Base-by-base conservation (phyloP, 2,113 vertebrate species). In the Poecilia latipinna region DNA sequence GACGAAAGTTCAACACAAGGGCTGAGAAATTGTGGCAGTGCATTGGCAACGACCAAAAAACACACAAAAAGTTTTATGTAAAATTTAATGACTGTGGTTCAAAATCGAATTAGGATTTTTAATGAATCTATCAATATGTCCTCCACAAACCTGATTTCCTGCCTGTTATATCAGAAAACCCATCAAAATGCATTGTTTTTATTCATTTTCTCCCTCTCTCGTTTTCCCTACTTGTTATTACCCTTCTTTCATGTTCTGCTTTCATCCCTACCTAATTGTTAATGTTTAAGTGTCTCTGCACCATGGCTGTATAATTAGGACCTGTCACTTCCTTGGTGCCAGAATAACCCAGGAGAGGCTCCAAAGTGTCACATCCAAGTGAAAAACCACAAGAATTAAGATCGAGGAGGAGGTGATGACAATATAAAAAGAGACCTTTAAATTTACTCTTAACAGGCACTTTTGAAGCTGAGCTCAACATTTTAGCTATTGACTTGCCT, bases 261-360 rank as follows among this genome's bases (percentile, higher is more conserved):
- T 89, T 86, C 82, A 87, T 90, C 70, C 61, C 74, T 31, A 71
- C 61, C 51, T 85, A 89, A 90, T 86, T 90, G 85, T 78, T 89
- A 69, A 85, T 86, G 85, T 86, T 87, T 83, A 90, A 87, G 84
- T 64, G 79, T 84, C 73, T 80, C 29, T 71, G 77, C 35, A 76
- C 60, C 68, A 31, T 65, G 77, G 84, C 87, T 86, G 75, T 76
- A 87, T 92, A 90, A 93, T 93, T 90, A 89, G 77, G 77, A 67
- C 84, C 73, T 84, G 89, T 89, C 90, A 87, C 79, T 88, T 89
- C 78, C 67, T 87, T 77, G 1, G 78, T 70, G 61, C 78, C 72
- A 62, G 70, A 75, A 73, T 78, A 86, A 86, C 89, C 77, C 67
- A 70, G 29, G 28, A 79, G 75, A 88, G 76, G 82, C 69, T 91